These are phyloP conservation scores for Lacerta viridis DNA, from an alignment of 2,797 vertebrate genomes.

Conservation along the genomic window DNA sequence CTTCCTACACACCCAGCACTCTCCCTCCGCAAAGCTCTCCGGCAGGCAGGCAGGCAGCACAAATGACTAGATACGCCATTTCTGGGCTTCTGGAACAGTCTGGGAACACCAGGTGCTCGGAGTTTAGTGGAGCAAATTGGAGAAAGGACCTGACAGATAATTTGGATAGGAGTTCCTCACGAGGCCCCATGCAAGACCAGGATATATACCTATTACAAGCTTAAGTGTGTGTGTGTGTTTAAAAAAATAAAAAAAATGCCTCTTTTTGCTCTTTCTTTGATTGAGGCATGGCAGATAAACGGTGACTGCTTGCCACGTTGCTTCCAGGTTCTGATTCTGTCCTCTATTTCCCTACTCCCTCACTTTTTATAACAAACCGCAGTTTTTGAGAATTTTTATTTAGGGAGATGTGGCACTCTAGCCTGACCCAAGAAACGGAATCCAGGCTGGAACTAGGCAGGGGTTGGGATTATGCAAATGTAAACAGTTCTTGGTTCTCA, in stretches of 20 bases:
- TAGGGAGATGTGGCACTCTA: background rate
- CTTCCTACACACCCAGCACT: background rate
- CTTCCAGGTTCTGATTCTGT: background rate
- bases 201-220: background rate
- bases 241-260: background rate
- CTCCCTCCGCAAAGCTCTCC: background rate
- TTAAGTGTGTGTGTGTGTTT: background rate
- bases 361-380: background rate
- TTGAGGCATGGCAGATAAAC: background rate
- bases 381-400: background rate
- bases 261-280: background rate
- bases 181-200: background rate
- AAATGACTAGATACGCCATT: background rate
- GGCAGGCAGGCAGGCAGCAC: background rate
- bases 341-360: background rate
- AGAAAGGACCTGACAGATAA: background rate
- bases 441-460: background rate
- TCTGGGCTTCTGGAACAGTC: background rate
- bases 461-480: background rate
- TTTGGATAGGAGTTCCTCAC: background rate
- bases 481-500: background rate
- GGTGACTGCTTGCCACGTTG: background rate
- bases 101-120: background rate
- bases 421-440: background rate
- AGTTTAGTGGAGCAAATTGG: background rate